Base-by-base conservation (phyloP, 2,113 vertebrate species). In the Poeciliopsis turrubarensis region DNA sequence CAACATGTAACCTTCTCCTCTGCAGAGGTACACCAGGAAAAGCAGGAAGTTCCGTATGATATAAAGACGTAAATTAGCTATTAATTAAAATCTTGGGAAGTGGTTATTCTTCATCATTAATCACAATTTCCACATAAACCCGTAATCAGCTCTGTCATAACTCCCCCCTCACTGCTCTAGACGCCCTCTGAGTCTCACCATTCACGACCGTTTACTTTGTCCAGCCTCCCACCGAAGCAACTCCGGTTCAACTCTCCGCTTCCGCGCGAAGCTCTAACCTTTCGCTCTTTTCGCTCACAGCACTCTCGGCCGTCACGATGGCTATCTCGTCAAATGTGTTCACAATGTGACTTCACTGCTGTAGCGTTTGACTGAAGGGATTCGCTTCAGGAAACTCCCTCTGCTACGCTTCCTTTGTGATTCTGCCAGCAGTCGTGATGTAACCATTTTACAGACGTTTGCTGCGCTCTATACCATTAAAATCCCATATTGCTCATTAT, bases 361-460 rank as follows among this genome's bases (percentile, higher is more conserved):
- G 85, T 37, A 25, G 70, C 68, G 31, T 78, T 41, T 70, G 60
- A 78, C 76, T 78, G 51, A 39, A 17, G 78, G 76, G 73, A 72
- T 81, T 87, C n/a, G 77, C 30, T 72, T 64, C 30, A 29, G 31
- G 12, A 78, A 83, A 70, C 85, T 86, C 83, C 80, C 79, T 87
- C 88, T 84, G 84, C 85, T 73, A 83, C 67, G 72, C 84, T 85
- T 83, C 70, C 73, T 67, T 75, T 77, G 66, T 78, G 75, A 76
- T 34, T 54, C 72, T 68, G 14, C 81, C 65, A 69, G 79, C 80
- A 44, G 70, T 80, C 64, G 85, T 84, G 83, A 89, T 85, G 89
- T 87, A 81, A 89, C 85, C 72, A n/a, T 86, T 84, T 89, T 72
- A 86, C 73, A 72, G 67, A 79, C 74, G 86, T 79, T 88, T 78